phyloP scores from a whole-genome alignment of 1,140 invertebrate genomes.

The Heliconius himera region DNA sequence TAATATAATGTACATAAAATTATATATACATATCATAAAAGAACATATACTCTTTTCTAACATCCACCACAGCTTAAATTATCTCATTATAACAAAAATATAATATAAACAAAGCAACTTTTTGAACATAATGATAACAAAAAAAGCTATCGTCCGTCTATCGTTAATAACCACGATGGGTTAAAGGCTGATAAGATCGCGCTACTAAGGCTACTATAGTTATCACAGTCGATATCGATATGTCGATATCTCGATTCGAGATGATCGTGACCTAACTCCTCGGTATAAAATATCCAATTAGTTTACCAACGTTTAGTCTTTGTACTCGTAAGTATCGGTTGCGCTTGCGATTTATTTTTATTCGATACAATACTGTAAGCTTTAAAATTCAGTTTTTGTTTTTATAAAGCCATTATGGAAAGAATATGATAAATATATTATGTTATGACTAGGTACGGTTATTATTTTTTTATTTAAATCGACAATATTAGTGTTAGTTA shows the following conservation, averaged over 20 bases:
- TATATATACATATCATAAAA: no score
- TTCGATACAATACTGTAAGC: not conserved
- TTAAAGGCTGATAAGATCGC: constrained; percentile 60
- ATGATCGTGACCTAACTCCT: constrained; percentile 45
- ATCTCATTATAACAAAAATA: not conserved
- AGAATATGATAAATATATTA: not conserved
- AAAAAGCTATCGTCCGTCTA: constrained; percentile 41
- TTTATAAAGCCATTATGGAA: not conserved
- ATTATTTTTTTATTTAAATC: not conserved
- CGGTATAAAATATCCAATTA: constrained; percentile 43
- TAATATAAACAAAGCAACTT: not conserved
- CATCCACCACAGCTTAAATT: not conserved
- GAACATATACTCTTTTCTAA: no score
- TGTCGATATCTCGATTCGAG: constrained; percentile 54
- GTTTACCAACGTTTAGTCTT: constrained; percentile 22
- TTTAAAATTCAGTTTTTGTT: not conserved
- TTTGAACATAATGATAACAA: not conserved
- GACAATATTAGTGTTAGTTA: no score
- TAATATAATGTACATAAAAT: no score
- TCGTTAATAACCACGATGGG: constrained; percentile 53
- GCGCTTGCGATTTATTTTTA: constrained; percentile 2
- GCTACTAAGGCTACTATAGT: constrained; percentile 42
- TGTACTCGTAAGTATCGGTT: not conserved
- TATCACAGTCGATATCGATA: constrained; percentile 60
- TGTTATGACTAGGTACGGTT: not conserved